These are phyloP conservation scores for Dastarcus helophoroides DNA, from an alignment of 2,888 invertebrate genomes.

Conservation along the genomic window DNA sequence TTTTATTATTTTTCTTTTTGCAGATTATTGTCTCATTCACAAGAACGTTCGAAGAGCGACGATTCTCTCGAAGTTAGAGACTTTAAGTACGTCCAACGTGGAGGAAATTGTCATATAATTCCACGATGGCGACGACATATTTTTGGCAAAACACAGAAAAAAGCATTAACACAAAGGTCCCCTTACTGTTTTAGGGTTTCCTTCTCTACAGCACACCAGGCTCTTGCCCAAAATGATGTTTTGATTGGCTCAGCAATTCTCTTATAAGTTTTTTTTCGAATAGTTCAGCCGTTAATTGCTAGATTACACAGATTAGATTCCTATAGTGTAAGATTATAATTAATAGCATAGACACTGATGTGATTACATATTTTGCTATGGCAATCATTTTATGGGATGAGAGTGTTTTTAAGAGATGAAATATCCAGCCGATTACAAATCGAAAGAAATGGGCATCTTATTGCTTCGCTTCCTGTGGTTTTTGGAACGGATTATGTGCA, in stretches of 20 bases:
- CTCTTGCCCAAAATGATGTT: conserved; percentile 30
- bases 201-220: conserved; percentile 23
- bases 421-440: conserved; percentile 6
- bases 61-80: conserved; percentile 24
- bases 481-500: conserved; percentile 45
- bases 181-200: conserved; percentile 23
- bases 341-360: conserved; percentile 17
- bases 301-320: conserved; percentile 12
- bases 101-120: conserved; percentile 9
- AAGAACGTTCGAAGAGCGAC: conserved; percentile 36
- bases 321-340: conserved; percentile 12
- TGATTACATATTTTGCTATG: conserved; percentile 20
- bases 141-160: not conserved
- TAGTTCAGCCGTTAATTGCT: conserved; percentile 16
- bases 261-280: conserved; percentile 27
- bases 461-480: conserved; percentile 34
- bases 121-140: conserved; percentile 6
- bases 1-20: conserved; percentile 29
- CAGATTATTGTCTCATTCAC: conserved; percentile 41
- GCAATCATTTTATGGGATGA: conserved; percentile 34
- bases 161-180: conserved; percentile 27
- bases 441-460: conserved; percentile 29
- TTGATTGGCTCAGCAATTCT: conserved; percentile 46
- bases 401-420: conserved; percentile 18
- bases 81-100: too few relatives aligned